Conservation (phyloP, 2,888 invertebrate species). For the Meiosimyza platycephala region DNA sequence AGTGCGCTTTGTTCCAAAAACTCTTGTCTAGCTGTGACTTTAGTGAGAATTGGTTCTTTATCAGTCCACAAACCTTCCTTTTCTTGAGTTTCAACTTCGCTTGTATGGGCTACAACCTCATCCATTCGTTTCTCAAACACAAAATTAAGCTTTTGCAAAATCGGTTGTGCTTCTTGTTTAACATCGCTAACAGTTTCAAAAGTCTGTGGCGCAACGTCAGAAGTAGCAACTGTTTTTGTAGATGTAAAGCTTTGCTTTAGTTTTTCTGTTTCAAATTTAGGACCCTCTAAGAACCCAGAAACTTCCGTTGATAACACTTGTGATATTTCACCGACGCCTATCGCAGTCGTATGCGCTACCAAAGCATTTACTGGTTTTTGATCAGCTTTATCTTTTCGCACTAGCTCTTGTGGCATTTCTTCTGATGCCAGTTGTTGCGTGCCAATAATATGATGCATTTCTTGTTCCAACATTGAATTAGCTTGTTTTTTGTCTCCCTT, state of each 20-base stretch:
- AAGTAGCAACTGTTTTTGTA: constrained; percentile 71
- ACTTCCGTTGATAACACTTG: constrained; percentile 76
- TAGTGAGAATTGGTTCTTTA: constrained; percentile 34
- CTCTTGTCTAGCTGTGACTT: constrained; percentile 44
- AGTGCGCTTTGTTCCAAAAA: constrained; percentile 71
- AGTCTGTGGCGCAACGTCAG: constrained; percentile 72
- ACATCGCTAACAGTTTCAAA: constrained; percentile 68
- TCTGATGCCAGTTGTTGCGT: constrained; percentile 3
- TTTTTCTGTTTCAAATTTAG: constrained; percentile 65
- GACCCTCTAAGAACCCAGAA: constrained; percentile 71
- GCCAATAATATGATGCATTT: constrained; percentile 59
- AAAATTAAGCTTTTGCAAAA: constrained; percentile 67
- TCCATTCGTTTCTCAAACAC: constrained; percentile 57
- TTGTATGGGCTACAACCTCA: constrained; percentile 73
- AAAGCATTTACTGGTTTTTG: constrained; percentile 1
- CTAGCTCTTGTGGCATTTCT: constrained; percentile 1
- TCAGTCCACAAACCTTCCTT: constrained; percentile 68
- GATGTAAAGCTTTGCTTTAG: constrained; percentile 73
- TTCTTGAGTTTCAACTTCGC: constrained; percentile 74
- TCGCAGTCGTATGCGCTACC: constrained; percentile 66
- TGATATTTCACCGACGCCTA: constrained; percentile 72
- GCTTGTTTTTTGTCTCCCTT: constrained; percentile 59
- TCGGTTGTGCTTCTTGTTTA: constrained; percentile 36
- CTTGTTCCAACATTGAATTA: constrained; percentile 56
- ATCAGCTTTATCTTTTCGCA: neutral